phyloP scores from a whole-genome alignment of 1,140 invertebrate species.

The Lysiphlebus fabarum region DNA sequence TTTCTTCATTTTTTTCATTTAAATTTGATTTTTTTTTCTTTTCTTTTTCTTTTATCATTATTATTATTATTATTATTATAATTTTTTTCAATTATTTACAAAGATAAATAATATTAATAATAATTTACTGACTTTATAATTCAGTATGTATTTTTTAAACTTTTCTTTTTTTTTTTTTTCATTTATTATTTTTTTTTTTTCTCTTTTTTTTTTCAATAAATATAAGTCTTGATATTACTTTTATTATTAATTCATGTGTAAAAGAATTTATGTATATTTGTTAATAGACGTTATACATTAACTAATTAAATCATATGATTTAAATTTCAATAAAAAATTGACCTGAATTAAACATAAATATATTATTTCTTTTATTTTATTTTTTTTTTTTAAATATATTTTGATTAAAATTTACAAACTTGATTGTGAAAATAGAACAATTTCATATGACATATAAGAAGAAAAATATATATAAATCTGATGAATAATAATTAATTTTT shows the following conservation, averaged over 20 bases:
- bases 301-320: constrained; percentile 16
- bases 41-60: too few species aligned
- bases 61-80: too few species aligned
- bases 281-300: constrained; percentile 32
- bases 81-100: background rate
- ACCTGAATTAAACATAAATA: too few species aligned
- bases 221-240: constrained; percentile 12
- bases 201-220: background rate
- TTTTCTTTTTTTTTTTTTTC: constrained; percentile 27
- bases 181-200: constrained; percentile 8
- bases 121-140: background rate
- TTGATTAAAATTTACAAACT: too few species aligned
- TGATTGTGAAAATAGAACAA: too few species aligned
- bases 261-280: constrained; percentile 41
- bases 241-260: constrained; percentile 18
- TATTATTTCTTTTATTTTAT: background rate
- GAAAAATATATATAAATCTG: too few species aligned
- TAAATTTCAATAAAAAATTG: background rate
- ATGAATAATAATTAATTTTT: too few species aligned
- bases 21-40: too few species aligned
- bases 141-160: constrained; percentile 3
- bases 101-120: background rate
- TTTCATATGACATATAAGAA: too few species aligned
- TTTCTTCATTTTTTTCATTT: too few species aligned
- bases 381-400: too few species aligned